Conservation (phyloP, 2,113 vertebrate genomes). For the Condylura cristata region DNA sequence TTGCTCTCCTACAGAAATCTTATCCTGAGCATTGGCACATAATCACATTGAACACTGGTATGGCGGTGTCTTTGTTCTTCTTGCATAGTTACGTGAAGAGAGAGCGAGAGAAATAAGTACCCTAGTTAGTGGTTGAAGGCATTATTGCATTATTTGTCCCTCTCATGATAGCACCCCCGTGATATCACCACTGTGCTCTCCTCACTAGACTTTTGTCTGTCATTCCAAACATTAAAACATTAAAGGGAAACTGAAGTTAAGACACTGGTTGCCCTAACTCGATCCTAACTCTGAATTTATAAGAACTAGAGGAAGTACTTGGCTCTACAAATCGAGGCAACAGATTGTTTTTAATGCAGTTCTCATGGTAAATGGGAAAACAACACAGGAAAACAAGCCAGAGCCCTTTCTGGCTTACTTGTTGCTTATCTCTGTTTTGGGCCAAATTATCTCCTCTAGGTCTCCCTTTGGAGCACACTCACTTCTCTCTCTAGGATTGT, state of each 20-base stretch:
- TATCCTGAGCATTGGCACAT: background rate
- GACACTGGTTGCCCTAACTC: background rate
- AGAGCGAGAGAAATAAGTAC: no score
- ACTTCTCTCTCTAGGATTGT: background rate
- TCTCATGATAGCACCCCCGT: no score
- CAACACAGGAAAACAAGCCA: background rate
- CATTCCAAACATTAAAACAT: background rate
- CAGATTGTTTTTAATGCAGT: background rate
- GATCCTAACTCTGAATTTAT: background rate
- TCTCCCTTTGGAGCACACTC: background rate
- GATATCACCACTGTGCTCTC: background rate
- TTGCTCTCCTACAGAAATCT: background rate
- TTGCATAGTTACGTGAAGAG: background rate
- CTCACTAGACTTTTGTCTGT: background rate
- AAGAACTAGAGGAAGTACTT: background rate
- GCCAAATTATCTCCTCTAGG: background rate
- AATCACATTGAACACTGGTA: background rate
- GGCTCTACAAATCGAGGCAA: background rate
- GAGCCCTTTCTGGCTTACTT: background rate
- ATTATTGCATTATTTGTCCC: background rate
- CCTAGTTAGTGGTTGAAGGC: background rate
- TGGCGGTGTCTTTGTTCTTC: background rate
- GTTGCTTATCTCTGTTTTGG: constrained; percentile 1
- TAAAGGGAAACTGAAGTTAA: background rate
- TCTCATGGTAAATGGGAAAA: background rate